phyloP scores from a whole-genome alignment of 2,113 vertebrate species.

The Xenopus borealis region DNA sequence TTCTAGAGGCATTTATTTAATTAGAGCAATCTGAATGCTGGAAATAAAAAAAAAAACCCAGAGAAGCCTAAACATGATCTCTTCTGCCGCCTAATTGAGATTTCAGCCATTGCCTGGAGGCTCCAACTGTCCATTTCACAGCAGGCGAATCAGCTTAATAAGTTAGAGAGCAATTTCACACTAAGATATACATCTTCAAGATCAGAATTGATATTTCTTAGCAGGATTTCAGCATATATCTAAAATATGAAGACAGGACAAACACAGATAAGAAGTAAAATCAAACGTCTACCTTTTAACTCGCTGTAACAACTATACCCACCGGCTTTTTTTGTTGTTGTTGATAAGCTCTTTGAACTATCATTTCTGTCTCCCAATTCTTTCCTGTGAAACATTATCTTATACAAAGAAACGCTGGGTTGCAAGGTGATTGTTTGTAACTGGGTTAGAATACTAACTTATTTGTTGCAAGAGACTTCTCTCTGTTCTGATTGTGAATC shows the following conservation, averaged over 20 bases:
- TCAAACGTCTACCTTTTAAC: constrained; percentile 10
- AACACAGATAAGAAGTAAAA: constrained; percentile 35
- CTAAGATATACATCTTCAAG: constrained; percentile 39
- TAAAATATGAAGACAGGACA: constrained; percentile 45
- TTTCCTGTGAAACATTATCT: constrained; percentile 2
- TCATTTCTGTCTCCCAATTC: not conserved
- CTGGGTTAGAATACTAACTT: not conserved
- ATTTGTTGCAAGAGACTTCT: not conserved
- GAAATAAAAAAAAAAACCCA: constrained; percentile 28
- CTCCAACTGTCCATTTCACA: constrained; percentile 7
- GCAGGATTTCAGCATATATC: constrained; percentile 11
- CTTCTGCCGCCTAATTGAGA: constrained; percentile 42
- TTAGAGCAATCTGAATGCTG: constrained; percentile 41
- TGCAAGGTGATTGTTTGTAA: not conserved
- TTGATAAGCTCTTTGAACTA: constrained; percentile 10
- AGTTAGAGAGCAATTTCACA: constrained; percentile 28
- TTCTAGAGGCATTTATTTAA: constrained; percentile 46
- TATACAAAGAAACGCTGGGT: not conserved
- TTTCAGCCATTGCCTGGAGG: constrained; percentile 11
- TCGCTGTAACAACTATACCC: constrained; percentile 4
- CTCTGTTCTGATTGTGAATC: not conserved
- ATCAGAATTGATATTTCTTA: constrained; percentile 39
- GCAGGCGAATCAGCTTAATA: constrained; percentile 15
- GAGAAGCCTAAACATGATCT: constrained; percentile 39
- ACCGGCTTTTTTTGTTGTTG: not conserved